A percentile compares a stretch with the other conserved stretches of the same genome.
These are phyloP conservation scores for Pinna nobilis DNA, from an alignment of 1,140 invertebrate genomes.

Conservation along the genomic window DNA sequence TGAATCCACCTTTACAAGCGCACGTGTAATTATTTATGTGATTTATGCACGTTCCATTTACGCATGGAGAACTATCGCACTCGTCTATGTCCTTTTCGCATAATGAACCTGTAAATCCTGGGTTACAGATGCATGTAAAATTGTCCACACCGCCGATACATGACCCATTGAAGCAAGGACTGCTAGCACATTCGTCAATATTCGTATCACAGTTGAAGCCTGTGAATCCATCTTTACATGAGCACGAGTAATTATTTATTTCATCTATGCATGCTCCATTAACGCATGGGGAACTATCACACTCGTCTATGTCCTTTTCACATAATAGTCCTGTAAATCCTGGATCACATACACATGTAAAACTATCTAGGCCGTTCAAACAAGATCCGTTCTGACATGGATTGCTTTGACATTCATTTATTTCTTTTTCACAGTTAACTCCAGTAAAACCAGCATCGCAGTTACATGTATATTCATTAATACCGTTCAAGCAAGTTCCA, in stretches of 20 bases:
- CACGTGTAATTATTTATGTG: not conserved
- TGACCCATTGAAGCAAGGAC: slow-evolving; percentile 52
- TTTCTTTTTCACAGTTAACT: slow-evolving; percentile 47
- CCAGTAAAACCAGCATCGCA: slow-evolving; percentile 33
- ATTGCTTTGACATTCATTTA: slow-evolving; percentile 9
- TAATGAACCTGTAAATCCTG: slow-evolving; percentile 27
- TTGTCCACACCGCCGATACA: slow-evolving; percentile 50
- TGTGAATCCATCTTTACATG: slow-evolving; percentile 2
- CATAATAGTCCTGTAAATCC: slow-evolving; percentile 12
- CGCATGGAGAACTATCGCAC: not conserved
- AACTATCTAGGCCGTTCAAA: not conserved
- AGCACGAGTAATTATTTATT: not conserved
- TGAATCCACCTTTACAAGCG: not conserved
- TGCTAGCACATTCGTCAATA: slow-evolving; percentile 54
- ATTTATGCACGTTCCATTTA: not conserved
- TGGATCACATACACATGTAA: slow-evolving; percentile 15
- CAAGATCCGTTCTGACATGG: slow-evolving; percentile 17
- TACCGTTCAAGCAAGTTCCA: slow-evolving; percentile 8
- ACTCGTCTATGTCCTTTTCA: slow-evolving; percentile 23
- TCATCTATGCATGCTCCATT: slow-evolving; percentile 1
- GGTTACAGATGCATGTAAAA: slow-evolving; percentile 54
- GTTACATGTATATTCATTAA: slow-evolving; percentile 38
- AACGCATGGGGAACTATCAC: not conserved
- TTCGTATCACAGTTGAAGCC: slow-evolving; percentile 30
- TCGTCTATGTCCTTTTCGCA: too few relatives aligned